A percentile compares a stretch with the other conserved stretches of the same genome.
These are phyloP conservation scores for Brachyopa scutellaris DNA, from an alignment of 2,888 invertebrate genomes.

Conservation along the genomic window DNA sequence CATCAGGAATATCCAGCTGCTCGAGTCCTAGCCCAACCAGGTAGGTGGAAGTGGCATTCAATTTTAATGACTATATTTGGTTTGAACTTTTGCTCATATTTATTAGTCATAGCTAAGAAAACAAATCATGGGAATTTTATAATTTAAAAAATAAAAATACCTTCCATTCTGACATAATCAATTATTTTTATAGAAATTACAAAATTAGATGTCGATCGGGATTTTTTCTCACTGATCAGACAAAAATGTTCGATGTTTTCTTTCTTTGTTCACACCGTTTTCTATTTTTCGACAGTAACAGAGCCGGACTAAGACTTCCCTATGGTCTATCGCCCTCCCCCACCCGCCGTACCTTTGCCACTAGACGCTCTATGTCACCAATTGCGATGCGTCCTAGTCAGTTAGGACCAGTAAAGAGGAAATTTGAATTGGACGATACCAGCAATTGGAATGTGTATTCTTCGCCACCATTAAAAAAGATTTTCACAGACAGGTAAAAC, in stretches of 20 bases:
- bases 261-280: too few relatives aligned
- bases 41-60: conserved; percentile 73
- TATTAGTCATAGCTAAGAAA: not conserved
- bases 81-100: too few relatives aligned
- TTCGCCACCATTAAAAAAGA: conserved; percentile 81
- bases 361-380: conserved; percentile 93
- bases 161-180: not conserved
- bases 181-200: not conserved
- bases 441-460: conserved; percentile 80
- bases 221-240: too few relatives aligned
- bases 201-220: not conserved
- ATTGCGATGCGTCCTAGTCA: conserved; percentile 91
- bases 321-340: conserved; percentile 90
- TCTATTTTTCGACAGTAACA: conserved; percentile 74
- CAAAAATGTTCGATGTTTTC: too few relatives aligned
- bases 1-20: conserved; percentile 82
- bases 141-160: too few relatives aligned
- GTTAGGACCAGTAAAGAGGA: conserved; percentile 85
- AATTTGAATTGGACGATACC: conserved; percentile 81
- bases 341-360: conserved; percentile 90
- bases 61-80: not conserved
- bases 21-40: conserved; percentile 86
- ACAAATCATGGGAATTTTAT: not conserved
- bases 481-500: conserved; percentile 80
- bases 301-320: conserved; percentile 80